These are phyloP conservation scores for Pelosia muscerda DNA, from an alignment of 2,888 invertebrate genomes.

Conservation along the genomic window DNA sequence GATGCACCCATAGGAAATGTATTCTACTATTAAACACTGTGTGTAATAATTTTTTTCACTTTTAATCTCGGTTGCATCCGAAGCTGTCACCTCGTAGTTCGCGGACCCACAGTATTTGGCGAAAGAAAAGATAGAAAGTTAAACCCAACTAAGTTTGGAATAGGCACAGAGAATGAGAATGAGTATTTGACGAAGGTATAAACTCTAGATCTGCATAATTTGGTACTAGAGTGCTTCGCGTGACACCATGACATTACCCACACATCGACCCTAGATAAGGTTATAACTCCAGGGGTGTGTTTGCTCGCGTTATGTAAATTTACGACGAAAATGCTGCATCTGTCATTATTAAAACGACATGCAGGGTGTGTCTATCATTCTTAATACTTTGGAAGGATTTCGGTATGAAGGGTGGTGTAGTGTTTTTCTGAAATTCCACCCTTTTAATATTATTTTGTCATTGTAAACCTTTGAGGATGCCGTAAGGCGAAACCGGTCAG, in stretches of 20 bases:
- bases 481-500: no score
- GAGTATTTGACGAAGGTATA: not conserved
- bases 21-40: no score
- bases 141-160: no score
- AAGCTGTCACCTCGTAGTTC: no score
- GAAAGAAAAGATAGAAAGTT: no score
- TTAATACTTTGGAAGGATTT: not conserved
- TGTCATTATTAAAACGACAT: not conserved
- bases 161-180: no score
- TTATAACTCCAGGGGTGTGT: constrained; percentile 14
- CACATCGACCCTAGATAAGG: constrained; percentile 9
- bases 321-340: not conserved
- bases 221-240: not conserved
- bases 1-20: no score
- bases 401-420: not conserved
- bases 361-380: not conserved
- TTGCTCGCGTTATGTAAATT: constrained; percentile 12
- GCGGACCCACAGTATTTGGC: no score
- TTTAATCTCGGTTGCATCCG: no score
- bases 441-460: no score
- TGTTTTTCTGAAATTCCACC: not conserved
- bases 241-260: constrained; percentile 18
- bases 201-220: not conserved
- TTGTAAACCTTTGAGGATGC: no score
- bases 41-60: no score